Percentiles rank a stretch among this genome's conserved stretches.
Evolutionary conservation across 92 coral and sea anemone species (phyloP).

Genomic region (Actinostola sp.): DNA sequence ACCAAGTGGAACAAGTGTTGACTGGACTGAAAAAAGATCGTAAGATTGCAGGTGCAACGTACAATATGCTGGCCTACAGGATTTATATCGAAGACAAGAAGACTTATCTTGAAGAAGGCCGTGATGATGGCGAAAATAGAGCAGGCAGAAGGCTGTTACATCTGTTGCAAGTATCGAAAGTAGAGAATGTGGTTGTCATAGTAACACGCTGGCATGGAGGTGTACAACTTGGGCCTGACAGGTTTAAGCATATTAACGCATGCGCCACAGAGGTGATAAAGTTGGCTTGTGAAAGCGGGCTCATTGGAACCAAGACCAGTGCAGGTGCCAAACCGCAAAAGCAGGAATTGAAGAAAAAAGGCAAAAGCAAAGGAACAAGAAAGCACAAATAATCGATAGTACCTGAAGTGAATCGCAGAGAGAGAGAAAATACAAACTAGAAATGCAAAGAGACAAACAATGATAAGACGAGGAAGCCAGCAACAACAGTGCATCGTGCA

Average conservation of each 20-base stretch:
- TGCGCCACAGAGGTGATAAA: slow-evolving; percentile 83
- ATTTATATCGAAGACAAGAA: slow-evolving; percentile 58
- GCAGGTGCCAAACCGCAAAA: too few species aligned
- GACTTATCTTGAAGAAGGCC: slow-evolving; percentile 66
- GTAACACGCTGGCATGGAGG: slow-evolving; percentile 97
- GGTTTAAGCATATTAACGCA: slow-evolving; percentile 86
- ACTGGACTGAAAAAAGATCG: slow-evolving; percentile 66
- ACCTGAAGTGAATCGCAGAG: too few species aligned
- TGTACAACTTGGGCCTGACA: slow-evolving; percentile 79
- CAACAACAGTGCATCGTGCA: too few species aligned
- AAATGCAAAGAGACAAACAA: too few species aligned
- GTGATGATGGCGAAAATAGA: slow-evolving; percentile 83
- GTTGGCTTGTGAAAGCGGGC: neutral
- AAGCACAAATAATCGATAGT: too few species aligned
- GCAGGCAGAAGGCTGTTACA: slow-evolving; percentile 87
- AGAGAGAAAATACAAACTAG: too few species aligned
- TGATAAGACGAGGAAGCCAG: too few species aligned
- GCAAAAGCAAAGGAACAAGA: too few species aligned
- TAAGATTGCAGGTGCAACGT: slow-evolving; percentile 84
- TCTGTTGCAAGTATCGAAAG: slow-evolving; percentile 68
- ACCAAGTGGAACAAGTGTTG: slow-evolving; percentile 70
- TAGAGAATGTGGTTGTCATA: slow-evolving; percentile 70
- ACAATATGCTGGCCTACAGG: slow-evolving; percentile 87
- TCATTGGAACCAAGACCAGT: neutral
- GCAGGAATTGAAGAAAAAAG: too few species aligned